These are phyloP conservation scores for Drosophila rhopaloa DNA, from an alignment of 1,140 invertebrate genomes.

Conservation along the genomic window DNA sequence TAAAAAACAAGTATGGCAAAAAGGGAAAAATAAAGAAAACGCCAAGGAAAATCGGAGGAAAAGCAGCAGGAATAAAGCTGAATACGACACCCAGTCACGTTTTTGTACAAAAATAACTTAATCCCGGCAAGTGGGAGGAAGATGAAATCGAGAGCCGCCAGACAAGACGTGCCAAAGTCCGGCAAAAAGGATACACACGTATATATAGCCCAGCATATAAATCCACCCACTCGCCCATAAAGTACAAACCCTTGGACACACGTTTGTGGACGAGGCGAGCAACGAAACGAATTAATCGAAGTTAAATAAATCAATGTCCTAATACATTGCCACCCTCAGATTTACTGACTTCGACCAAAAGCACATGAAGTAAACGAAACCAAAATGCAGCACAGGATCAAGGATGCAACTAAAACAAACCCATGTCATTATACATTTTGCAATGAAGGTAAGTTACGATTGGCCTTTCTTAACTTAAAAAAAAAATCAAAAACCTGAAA, in stretches of 20 bases:
- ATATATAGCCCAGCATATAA: conserved; percentile 25
- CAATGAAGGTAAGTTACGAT: too few relatives aligned
- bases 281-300: conserved; percentile 83
- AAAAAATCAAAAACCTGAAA: neutral
- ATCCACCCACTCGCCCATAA: conserved; percentile 22
- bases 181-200: conserved; percentile 37
- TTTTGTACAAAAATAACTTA: conserved; percentile 80
- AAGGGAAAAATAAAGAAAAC: conserved; percentile 10
- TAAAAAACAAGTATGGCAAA: conserved; percentile 2
- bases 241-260: conserved; percentile 32
- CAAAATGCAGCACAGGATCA: conserved; percentile 9
- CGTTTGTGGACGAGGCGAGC: conserved; percentile 26
- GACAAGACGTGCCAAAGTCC: conserved; percentile 77
- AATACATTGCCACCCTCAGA: conserved; percentile 69
- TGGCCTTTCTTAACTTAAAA: neutral
- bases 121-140: conserved; percentile 55
- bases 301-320: conserved; percentile 84
- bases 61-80: conserved; percentile 51
- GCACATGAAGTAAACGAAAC: conserved; percentile 3
- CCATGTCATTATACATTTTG: neutral
- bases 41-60: neutral
- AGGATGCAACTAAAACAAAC: conserved; percentile 33
- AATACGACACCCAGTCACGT: conserved; percentile 81
- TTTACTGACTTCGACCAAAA: conserved; percentile 48
- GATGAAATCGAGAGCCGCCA: conserved; percentile 74